Evolutionary conservation across 2,797 vertebrate genomes (phyloP).

Genomic region (Glossophaga mutica): DNA sequence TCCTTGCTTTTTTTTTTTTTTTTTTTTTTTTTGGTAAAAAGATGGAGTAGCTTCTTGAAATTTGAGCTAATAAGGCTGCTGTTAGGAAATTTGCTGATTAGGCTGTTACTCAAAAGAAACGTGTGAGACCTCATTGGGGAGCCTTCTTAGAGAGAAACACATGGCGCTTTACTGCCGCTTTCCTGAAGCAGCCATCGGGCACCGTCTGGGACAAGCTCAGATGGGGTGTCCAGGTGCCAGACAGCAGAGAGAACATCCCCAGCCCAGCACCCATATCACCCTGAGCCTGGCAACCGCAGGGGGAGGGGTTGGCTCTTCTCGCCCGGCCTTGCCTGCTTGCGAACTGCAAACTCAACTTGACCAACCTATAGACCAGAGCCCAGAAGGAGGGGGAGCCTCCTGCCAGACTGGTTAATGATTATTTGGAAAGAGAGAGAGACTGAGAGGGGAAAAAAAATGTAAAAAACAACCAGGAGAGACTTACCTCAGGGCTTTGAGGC

Average conservation of each 20-base stretch:
- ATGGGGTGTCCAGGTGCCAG: background rate
- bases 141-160: background rate
- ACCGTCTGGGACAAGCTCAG: background rate
- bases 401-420: background rate
- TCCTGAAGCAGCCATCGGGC: background rate
- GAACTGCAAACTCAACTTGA: background rate
- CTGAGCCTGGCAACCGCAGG: background rate
- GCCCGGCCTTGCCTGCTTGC: fast-evolving
- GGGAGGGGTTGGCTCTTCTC: background rate
- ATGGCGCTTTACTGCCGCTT: background rate
- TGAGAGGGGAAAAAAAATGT: background rate
- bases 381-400: background rate
- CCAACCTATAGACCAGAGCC: background rate
- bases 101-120: background rate
- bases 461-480: background rate
- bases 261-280: background rate
- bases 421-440: background rate
- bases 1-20: background rate
- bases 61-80: background rate
- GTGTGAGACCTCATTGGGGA: fast-evolving
- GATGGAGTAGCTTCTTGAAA: background rate
- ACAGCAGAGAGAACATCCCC: background rate
- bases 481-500: background rate
- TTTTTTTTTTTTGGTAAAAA: background rate
- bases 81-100: background rate